Evolutionary conservation across 2,797 vertebrate genomes (phyloP).

Genomic region (Paguma larvata): DNA sequence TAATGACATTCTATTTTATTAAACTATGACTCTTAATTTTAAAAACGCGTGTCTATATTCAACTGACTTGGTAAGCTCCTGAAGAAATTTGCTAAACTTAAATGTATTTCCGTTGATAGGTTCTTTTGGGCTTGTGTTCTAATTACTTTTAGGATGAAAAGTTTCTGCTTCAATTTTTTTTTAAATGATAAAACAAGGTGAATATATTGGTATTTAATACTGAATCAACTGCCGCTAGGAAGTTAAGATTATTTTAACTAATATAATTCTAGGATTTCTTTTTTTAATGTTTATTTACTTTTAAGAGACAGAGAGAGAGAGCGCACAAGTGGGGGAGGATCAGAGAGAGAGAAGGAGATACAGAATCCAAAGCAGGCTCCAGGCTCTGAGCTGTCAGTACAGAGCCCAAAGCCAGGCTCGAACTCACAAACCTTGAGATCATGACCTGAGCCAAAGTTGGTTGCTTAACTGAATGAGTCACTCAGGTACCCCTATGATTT

Average conservation of each 20-base stretch:
- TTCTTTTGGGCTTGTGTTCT: background rate
- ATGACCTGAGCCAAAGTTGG: too few relatives aligned
- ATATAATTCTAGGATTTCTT: background rate
- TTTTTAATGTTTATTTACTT: background rate
- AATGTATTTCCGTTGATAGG: background rate
- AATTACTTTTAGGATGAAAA: background rate
- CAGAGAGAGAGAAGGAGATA: too few relatives aligned
- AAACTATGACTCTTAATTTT: constrained; percentile 28
- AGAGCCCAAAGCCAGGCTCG: too few relatives aligned
- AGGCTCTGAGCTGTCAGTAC: too few relatives aligned
- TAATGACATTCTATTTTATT: background rate
- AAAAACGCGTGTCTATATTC: background rate
- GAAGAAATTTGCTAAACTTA: constrained; percentile 19
- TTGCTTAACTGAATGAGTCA: too few relatives aligned
- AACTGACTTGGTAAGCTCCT: constrained; percentile 9
- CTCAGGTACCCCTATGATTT: background rate
- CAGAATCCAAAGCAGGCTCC: too few relatives aligned
- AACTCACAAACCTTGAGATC: too few relatives aligned
- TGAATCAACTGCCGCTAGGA: background rate
- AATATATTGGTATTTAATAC: background rate
- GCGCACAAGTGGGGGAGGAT: too few relatives aligned
- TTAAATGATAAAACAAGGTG: constrained; percentile 10
- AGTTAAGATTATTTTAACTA: background rate
- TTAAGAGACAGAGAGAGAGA: too few relatives aligned
- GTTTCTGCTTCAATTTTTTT: constrained; percentile 22